Evolutionary conservation across 2,797 vertebrate genomes (phyloP), one percentile per base, ranked within the genome.

Genomic region (Cyprinodon diabolis): DNA sequence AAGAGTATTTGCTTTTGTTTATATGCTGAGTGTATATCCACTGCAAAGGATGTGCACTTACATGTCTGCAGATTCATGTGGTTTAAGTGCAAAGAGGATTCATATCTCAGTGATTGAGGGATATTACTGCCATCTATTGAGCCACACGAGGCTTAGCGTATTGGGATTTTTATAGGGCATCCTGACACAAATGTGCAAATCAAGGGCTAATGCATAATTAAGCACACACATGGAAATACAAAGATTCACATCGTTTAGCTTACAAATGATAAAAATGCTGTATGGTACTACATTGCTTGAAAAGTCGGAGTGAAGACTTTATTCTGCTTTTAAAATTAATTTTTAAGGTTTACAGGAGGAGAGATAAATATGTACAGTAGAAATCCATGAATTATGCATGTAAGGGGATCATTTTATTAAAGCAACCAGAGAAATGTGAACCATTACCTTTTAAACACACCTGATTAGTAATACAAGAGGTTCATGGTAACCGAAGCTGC

Each of bases 51-150:
- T 69, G 15, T 47, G 62, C 40, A 21, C 54, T n/a, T 30, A 37
- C 21, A 23, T 21, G 63, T 70, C 71, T 83, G 72, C 69, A 68
- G 75, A 62, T 74, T 62, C 71, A 71, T 86, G 84, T 17, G 56
- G 75, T 81, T 90, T 63, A 86, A 83, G 81, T 85, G 81, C 72
- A 69, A 74, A 82, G 79, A 84, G 80, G 76, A 89, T 84, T 90
- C 84, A 82, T 79, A 77, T 84, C 69, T 87, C 84, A 72, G 80
- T 87, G 92, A 94, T 91, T 91, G 94, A 95, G 92, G 93, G 87
- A 95, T 95, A 95, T 95, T 94, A 94, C 94, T 95, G 95, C 94
- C 95, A 95, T 95, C 95, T 95, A 95, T 95, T 94, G 94, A 95
- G 93, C 91, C 90, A 89, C 89, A 54, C 83, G 91, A 94, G 92